Conservation (phyloP, 2,888 invertebrate species). For the Scaptomyza flava region DNA sequence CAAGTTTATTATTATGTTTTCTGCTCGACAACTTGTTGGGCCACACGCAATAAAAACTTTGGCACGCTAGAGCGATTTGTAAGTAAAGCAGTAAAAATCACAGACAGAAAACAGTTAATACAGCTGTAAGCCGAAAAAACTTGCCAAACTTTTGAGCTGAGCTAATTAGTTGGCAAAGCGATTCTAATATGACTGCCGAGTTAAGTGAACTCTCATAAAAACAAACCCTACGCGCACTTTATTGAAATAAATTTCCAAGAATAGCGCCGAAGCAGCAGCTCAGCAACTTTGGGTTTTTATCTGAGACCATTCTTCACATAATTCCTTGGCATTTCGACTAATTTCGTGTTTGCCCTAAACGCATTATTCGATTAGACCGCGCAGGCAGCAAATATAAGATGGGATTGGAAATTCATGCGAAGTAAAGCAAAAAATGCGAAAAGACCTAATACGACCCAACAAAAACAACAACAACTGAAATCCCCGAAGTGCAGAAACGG, state of each 20-base stretch:
- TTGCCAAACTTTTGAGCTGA: constrained; percentile 48
- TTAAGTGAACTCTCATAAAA: constrained; percentile 63
- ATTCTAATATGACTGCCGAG: constrained; percentile 50
- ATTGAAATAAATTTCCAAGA: constrained; percentile 69
- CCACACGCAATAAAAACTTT: constrained; percentile 65
- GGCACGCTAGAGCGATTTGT: constrained; percentile 64
- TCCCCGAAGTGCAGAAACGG: constrained; percentile 15
- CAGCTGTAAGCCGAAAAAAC: constrained; percentile 28
- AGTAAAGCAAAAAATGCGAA: constrained; percentile 42
- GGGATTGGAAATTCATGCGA: constrained; percentile 20
- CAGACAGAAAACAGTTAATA: constrained; percentile 75
- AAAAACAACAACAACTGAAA: constrained; percentile 8
- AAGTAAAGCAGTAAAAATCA: constrained; percentile 75
- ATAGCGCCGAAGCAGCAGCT: constrained; percentile 40
- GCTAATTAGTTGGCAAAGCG: constrained; percentile 71
- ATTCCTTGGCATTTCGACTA: constrained; percentile 43
- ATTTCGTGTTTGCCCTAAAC: constrained; percentile 50
- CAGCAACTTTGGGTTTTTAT: constrained; percentile 39
- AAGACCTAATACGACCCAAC: constrained; percentile 35
- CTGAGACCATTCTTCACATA: constrained; percentile 32
- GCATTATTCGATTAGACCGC: constrained; percentile 74
- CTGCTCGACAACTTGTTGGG: constrained; percentile 56
- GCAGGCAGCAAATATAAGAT: constrained; percentile 30
- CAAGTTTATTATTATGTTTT: constrained; percentile 75
- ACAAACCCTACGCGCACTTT: constrained; percentile 37